Percentiles rank a stretch among this genome's conserved stretches.
phyloP scores from a whole-genome alignment of 1,140 invertebrate genomes.

The Capitella teleta region DNA sequence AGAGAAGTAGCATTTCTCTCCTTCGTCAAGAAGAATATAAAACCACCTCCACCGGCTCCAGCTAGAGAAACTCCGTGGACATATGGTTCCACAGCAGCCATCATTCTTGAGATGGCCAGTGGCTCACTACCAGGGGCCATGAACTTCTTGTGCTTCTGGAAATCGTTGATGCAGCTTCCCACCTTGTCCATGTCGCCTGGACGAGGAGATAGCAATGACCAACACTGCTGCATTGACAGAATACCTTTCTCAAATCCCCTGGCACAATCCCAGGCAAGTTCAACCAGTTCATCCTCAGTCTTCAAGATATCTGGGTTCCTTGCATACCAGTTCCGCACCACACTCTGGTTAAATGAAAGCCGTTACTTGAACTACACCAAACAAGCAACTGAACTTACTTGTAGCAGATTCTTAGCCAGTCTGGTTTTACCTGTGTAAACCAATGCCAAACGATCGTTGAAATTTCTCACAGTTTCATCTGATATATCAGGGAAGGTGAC shows the following conservation, averaged over 20 bases:
- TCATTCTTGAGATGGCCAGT: constrained; percentile 28
- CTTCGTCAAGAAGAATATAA: constrained; percentile 39
- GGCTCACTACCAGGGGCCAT: constrained; percentile 47
- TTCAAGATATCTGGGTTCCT: constrained; percentile 38
- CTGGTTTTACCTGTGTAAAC: constrained; percentile 51
- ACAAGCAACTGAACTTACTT: too few relatives aligned
- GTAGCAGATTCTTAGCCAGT: constrained; percentile 47
- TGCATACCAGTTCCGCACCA: constrained; percentile 48
- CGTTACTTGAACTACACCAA: too few relatives aligned
- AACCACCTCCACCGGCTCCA: constrained; percentile 45
- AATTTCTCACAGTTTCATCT: constrained; percentile 22
- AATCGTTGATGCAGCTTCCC: constrained; percentile 35
- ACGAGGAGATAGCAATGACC: too few relatives aligned
- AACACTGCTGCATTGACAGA: too few relatives aligned
- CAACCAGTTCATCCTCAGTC: constrained; percentile 35
- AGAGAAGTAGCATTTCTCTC: constrained; percentile 16
- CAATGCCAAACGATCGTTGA: constrained; percentile 42
- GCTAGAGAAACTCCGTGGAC: constrained; percentile 36
- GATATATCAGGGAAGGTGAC: constrained; percentile 27
- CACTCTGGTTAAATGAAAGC: constrained; percentile 43
- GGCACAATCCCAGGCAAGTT: constrained; percentile 31
- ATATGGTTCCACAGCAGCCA: constrained; percentile 27
- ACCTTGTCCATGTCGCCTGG: constrained; percentile 36
- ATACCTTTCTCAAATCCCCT: constrained; percentile 29
- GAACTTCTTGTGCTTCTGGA: constrained; percentile 45